Base-by-base conservation (phyloP, 2,888 invertebrate species). In the Oscheius sp. region DNA sequence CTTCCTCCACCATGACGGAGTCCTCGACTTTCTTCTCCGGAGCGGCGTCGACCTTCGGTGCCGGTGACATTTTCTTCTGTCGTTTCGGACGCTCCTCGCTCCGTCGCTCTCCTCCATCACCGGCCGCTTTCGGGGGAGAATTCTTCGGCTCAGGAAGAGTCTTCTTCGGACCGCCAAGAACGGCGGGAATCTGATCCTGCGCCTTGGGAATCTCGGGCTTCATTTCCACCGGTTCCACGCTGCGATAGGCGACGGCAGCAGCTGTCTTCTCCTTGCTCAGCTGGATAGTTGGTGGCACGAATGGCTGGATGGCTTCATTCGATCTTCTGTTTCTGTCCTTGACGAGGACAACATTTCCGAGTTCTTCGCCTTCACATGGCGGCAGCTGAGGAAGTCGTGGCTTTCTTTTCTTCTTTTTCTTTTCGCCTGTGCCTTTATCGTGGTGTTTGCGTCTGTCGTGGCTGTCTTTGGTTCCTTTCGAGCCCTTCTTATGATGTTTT, bases 311-410 rank as follows among this genome's bases (percentile, higher is more conserved):
- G 2, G 58, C 13, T 12, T 29, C 58, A 12, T 0, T 16, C 27
- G 27, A 1, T 16, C 49, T 66, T 29, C 52, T 66, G 25, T 66
- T 66, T 5, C 27, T 13, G 29, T 66, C 66, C 53, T 66, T 66
- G 25, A 66, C 66, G 27, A 66, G 35, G n/a, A 66, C 66, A 2
- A 66, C 29, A 29, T 35, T 52, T 25, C 49, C 53, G 49, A 66
- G 52, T 21, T 66, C 49, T 27, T 66, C 63, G 21, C 43, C 63
- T 9, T 35, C 35, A 35, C 35, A 35, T 23, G 43, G 41, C 23
- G 63, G 45, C 25, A 25, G 63, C 18, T 41, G 43, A 12, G 25
- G 43, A 5, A 18, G 23, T 21, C 16, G n/a, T 25, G 46, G 45
- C 25, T 43, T 43, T 12, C 23, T n/a, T 12, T n/a, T 18, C 13